Conservation (phyloP, 2,888 invertebrate species). For the Sussaba pulchella region DNA sequence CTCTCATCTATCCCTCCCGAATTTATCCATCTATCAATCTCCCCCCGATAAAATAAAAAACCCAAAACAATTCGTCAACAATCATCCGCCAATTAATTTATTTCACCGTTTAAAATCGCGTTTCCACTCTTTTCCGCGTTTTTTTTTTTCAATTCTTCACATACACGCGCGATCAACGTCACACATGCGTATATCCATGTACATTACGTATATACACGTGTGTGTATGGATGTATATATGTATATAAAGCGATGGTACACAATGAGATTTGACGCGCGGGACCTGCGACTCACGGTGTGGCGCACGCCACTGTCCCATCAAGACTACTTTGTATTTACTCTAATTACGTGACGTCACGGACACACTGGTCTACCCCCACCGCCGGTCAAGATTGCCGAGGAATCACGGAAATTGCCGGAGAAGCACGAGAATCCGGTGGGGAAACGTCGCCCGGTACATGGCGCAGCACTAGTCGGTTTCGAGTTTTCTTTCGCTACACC, state of each 20-base stretch:
- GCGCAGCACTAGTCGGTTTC: constrained; percentile 64
- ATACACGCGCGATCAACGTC: too few relatives aligned
- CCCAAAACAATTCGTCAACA: too few relatives aligned
- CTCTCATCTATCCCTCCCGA: too few relatives aligned
- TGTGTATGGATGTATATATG: constrained; percentile 41
- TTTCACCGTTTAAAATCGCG: too few relatives aligned
- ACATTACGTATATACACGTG: constrained; percentile 57
- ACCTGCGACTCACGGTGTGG: constrained; percentile 84
- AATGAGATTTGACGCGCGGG: constrained; percentile 77
- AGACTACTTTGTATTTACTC: constrained; percentile 90
- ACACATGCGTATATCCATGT: too few relatives aligned
- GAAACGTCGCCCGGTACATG: constrained; percentile 68
- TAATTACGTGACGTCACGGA: constrained; percentile 89
- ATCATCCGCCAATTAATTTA: too few relatives aligned
- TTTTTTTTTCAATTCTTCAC: constrained; percentile 19
- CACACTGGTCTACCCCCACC: constrained; percentile 80
- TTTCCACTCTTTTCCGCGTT: too few relatives aligned
- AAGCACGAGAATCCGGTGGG: constrained; percentile 66
- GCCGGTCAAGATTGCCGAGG: constrained; percentile 70
- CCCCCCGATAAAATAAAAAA: too few relatives aligned
- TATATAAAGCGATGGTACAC: constrained; percentile 43
- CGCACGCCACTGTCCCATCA: constrained; percentile 88
- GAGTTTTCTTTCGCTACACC: constrained; percentile 58
- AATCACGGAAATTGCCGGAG: constrained; percentile 72
- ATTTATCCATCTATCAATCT: too few relatives aligned